A percentile compares a stretch with the other conserved stretches of the same genome.
Evolutionary conservation across 2,113 vertebrate species (phyloP).

Genomic region (Mustelus asterias): DNA sequence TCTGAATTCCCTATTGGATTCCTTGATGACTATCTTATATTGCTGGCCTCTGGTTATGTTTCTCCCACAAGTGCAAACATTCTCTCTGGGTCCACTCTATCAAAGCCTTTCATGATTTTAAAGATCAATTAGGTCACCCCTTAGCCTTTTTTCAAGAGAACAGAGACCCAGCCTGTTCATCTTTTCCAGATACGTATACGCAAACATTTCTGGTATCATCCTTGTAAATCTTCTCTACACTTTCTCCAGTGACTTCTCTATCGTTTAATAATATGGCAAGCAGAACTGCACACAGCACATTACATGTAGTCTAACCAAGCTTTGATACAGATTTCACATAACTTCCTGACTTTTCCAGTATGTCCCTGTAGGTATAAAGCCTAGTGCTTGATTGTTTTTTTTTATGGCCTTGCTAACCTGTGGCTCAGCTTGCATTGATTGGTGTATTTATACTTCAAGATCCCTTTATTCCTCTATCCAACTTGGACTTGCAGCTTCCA

Average conservation of each 20-base stretch:
- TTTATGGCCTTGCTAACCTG: too few relatives aligned
- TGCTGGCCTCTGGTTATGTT: background rate
- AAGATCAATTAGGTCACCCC: background rate
- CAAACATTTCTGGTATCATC: background rate
- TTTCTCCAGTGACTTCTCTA: background rate
- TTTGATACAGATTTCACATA: too few relatives aligned
- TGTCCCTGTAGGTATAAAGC: too few relatives aligned
- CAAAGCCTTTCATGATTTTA: background rate
- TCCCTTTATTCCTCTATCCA: too few relatives aligned
- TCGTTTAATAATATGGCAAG: too few relatives aligned
- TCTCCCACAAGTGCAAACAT: background rate
- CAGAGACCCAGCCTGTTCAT: background rate
- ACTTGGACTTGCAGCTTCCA: too few relatives aligned
- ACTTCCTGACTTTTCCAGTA: too few relatives aligned
- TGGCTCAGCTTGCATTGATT: too few relatives aligned
- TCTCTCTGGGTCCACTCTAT: background rate
- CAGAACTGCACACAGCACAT: too few relatives aligned
- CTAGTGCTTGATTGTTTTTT: too few relatives aligned
- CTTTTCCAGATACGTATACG: background rate
- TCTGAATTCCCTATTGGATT: background rate
- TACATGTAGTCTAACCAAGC: too few relatives aligned
- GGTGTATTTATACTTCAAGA: too few relatives aligned
- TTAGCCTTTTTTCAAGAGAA: background rate
- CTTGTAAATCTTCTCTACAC: background rate
- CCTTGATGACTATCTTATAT: background rate